phyloP scores from a whole-genome alignment of 1,140 invertebrate species.

The Zaprionus capensis region DNA sequence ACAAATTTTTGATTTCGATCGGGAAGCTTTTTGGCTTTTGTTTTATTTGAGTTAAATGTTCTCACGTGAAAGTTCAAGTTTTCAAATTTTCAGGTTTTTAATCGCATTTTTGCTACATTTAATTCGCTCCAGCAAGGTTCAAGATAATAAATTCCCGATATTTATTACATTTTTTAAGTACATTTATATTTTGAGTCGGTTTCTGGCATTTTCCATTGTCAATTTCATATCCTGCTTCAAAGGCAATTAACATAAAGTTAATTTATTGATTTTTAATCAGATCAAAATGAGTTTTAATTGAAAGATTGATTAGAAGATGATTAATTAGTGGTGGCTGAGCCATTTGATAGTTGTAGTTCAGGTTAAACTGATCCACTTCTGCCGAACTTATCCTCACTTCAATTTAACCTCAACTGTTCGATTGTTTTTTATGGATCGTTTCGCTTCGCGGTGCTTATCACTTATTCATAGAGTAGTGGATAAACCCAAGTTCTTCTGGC shows the following conservation, averaged over 20 bases:
- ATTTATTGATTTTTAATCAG: not conserved
- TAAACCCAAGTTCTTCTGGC: conserved; percentile 12
- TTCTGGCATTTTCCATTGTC: not conserved
- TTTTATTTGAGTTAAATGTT: not conserved
- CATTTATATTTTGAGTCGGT: not conserved
- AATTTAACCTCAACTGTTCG: not conserved
- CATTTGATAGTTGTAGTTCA: not conserved
- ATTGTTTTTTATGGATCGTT: not conserved
- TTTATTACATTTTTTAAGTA: not conserved
- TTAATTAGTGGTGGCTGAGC: not conserved
- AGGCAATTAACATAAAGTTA: not conserved
- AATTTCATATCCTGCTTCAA: not conserved
- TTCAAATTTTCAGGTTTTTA: conserved; percentile 2
- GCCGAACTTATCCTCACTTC: not conserved
- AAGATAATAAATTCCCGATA: not conserved
- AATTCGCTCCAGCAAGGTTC: not conserved
- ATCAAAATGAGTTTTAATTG: not conserved
- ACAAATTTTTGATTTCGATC: not conserved
- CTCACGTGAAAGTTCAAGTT: conserved; percentile 9
- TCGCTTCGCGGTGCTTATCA: not conserved
- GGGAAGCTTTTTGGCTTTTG: not conserved
- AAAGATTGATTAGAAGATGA: not conserved
- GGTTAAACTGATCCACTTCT: not conserved
- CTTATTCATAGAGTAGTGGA: not conserved
- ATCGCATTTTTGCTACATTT: conserved; percentile 5